Base-by-base conservation (phyloP, 2,888 invertebrate genomes). In the Thyatira batis region DNA sequence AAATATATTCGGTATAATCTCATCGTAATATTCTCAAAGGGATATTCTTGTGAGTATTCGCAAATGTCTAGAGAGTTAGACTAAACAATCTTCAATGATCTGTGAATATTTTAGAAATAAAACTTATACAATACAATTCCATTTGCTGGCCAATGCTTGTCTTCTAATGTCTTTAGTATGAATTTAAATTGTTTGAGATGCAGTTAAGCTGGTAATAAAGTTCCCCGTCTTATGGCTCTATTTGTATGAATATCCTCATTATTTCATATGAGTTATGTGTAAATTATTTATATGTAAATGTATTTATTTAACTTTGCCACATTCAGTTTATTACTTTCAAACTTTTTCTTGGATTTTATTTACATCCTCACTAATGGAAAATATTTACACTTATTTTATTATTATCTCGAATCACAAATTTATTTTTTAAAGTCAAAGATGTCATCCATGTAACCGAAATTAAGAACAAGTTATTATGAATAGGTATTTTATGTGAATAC, bases 401-500 rank as follows among this genome's bases (percentile, higher is more conserved):
- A n/a, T n/a, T n/a, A n/a, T n/a, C n/a, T n/a, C n/a, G n/a, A n/a
- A n/a, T n/a, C n/a, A n/a, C n/a, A n/a, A n/a, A n/a, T n/a, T n/a
- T n/a, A n/a, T n/a, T n/a, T n/a, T n/a, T n/a, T n/a, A n/a, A n/a
- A n/a, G n/a, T n/a, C n/a, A n/a, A n/a, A n/a, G n/a, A n/a, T n/a
- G n/a, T n/a, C n/a, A n/a, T n/a, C n/a, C n/a, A n/a, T n/a, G n/a
- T n/a, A n/a, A 30, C 17, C 3, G n/a, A 3, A 33, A 13, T 1
- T 13, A 5, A 3, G 33, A 39, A 56, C 51, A 54, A 43, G 39
- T 10, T 62, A 46, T 23, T 23, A 50, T 25, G 49, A 55, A 53
- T 57, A n/a, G n/a, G n/a, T n/a, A 60, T 57, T 60, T 76, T 70
- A 62, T 58, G 57, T 64, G 61, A 72, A 70, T 70, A 71, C 80